Evolutionary conservation across 2,113 vertebrate species (phyloP), one percentile per base, ranked within the genome.

Genomic region (Microcebus ravelobensis): DNA sequence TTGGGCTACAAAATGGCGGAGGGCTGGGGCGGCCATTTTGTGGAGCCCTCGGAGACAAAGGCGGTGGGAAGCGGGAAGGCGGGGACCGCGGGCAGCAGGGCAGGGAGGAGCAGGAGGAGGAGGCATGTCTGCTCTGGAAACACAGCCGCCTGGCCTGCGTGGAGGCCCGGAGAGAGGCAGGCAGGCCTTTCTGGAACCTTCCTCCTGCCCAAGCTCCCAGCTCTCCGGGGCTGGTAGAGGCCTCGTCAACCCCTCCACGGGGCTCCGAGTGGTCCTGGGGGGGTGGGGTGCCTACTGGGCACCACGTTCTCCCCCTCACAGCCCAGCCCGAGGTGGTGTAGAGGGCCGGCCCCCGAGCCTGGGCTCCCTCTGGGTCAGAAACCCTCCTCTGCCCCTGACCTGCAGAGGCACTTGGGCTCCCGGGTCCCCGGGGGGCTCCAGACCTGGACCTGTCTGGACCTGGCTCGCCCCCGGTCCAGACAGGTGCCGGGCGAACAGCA

Each of bases 11-110:
- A 96, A 68, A 97, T 97, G 97, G 97, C 67, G 93, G 89, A 23
- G 9, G 59, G 91, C 76, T 3, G 23, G 0, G n/a, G 95, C 88
- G 18, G 96, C 96, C 97, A 98, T 95, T 91, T 96, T n/a, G 71
- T 34, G 77, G 27, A 34, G n/a, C 34, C 2, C 29, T 25, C 0
- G 14, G 21, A 21, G 86, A 91, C 97, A 63, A 39, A 71, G 94
- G 63, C 63, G 0, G 34, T 29, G 15, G 2, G 5, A 27, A 17
- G 87, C 17, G 17, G 0, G 8, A 14, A 85, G 80, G 94, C 34
- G 6, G 76, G 70, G 23, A 21, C 0, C 21, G 6, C 0, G 5
- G 39, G 29, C 36, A 9, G 34, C 50, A 20, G 23, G 31, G 34
- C 29, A 21, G 14, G 48, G 65, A 31, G 70, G 20, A 39, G 42